Evolutionary conservation across 2,888 invertebrate species (phyloP), one percentile per base, ranked within the genome.

Genomic region (Catocala nupta): DNA sequence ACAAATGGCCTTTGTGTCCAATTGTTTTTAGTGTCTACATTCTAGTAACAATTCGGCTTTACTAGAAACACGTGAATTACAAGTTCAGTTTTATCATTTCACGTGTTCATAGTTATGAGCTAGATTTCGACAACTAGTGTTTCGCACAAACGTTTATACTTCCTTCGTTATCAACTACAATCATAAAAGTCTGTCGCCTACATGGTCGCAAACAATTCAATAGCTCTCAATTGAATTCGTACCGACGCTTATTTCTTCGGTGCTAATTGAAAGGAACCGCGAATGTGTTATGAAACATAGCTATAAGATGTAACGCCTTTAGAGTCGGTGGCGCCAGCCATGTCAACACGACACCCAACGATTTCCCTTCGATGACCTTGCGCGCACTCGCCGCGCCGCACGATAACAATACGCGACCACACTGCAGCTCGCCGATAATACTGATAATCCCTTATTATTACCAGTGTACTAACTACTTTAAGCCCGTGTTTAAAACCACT

Each of bases 341-440:
- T 90, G 89, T 90, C 90, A 89, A 89, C 87, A 91, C 68, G 70
- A 82, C 75, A 82, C 81, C 81, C 84, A 86, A 86, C 88, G 87
- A 89, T 93, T 93, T 93, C 91, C 93, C 93, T 89, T 92, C 89
- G 85, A 86, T 88, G 92, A 91, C 94, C 93, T 93, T 93, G 93
- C 82, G 82, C 82, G 81, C 86, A 77, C 80, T 77, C 81, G 84
- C 79, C 82, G 83, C 82, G 77, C 83, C 79, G 74, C 77, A 78
- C 84, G 81, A 87, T 86, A 88, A 88, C 84, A 87, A 84, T 83
- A 74, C 73, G 78, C 81, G 70, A 79, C 77, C 73, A 82, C 81
- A 68, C 69, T 77, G 81, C 81, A 77, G 79, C 80, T 77, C 69
- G 73, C 75, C 80, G 80, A 82, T 83, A 83, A 78, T 66, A 45